phyloP scores from a whole-genome alignment of 2,797 vertebrate species.

The Odontamblyopus rebecca region DNA sequence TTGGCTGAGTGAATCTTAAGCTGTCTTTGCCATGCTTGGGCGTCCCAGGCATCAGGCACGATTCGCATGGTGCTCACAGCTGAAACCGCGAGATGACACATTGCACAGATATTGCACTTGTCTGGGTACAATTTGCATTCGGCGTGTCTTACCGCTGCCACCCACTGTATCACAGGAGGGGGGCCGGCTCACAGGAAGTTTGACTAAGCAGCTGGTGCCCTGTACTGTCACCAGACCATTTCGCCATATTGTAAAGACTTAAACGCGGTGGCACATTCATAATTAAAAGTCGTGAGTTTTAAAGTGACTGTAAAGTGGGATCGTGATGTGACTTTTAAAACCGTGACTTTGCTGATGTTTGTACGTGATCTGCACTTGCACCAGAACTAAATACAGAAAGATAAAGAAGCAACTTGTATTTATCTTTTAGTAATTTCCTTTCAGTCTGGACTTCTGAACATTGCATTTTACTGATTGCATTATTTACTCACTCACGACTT shows the following conservation, averaged over 20 bases:
- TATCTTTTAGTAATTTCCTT: too few relatives aligned
- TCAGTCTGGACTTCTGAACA: too few relatives aligned
- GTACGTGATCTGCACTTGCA: not conserved
- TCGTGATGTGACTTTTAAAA: not conserved
- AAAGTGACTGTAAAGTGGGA: conserved; percentile 22
- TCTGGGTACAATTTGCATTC: conserved; percentile 58
- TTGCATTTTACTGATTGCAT: too few relatives aligned
- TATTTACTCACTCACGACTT: too few relatives aligned
- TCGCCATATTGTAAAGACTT: conserved; percentile 71
- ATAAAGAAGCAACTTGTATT: too few relatives aligned
- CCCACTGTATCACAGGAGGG: conserved; percentile 46
- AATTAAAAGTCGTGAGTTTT: conserved; percentile 67
- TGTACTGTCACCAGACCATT: conserved; percentile 85
- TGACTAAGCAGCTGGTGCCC: conserved; percentile 82
- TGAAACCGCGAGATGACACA: conserved; percentile 38
- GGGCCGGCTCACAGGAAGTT: conserved; percentile 36
- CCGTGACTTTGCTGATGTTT: not conserved
- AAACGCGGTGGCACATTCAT: conserved; percentile 66
- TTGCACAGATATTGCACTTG: conserved; percentile 50
- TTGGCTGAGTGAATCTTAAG: conserved; percentile 17
- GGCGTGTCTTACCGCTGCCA: conserved; percentile 55
- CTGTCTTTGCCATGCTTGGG: conserved; percentile 21
- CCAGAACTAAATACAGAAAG: too few relatives aligned
- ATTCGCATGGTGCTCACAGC: conserved; percentile 22
- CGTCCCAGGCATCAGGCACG: conserved; percentile 2